A percentile compares a stretch with the other conserved stretches of the same genome.
Conservation (phyloP, 2,797 vertebrate species). For the Tapirus indicus region DNA sequence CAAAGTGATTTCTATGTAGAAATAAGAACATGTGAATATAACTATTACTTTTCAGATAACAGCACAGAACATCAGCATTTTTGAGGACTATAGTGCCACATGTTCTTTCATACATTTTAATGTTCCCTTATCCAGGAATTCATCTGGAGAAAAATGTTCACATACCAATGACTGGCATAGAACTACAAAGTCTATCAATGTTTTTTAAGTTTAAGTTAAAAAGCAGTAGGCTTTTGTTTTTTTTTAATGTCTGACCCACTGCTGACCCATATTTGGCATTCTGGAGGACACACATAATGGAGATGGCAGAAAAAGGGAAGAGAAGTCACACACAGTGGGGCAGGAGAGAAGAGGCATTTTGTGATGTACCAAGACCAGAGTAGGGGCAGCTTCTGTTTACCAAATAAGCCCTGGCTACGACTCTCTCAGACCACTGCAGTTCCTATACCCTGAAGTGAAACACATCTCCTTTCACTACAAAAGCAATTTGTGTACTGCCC, state of each 20-base stretch:
- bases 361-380: neutral
- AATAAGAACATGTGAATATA: neutral
- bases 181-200: neutral
- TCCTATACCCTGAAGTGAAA: neutral
- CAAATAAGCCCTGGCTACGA: neutral
- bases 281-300: neutral
- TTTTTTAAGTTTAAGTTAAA: constrained; percentile 26
- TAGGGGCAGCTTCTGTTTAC: neutral
- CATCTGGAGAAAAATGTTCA: neutral
- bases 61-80: neutral
- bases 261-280: neutral
- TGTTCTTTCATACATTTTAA: neutral
- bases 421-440: neutral
- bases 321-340: neutral
- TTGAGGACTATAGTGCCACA: neutral
- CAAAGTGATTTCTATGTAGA: neutral
- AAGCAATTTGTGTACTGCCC: neutral
- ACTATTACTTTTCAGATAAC: neutral
- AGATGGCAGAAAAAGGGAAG: neutral
- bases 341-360: neutral
- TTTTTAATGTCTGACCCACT: neutral
- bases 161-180: neutral
- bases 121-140: neutral
- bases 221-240: neutral
- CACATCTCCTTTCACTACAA: neutral